These are phyloP conservation scores for Okamejei kenojei DNA, from an alignment of 2,797 vertebrate genomes.

Conservation along the genomic window DNA sequence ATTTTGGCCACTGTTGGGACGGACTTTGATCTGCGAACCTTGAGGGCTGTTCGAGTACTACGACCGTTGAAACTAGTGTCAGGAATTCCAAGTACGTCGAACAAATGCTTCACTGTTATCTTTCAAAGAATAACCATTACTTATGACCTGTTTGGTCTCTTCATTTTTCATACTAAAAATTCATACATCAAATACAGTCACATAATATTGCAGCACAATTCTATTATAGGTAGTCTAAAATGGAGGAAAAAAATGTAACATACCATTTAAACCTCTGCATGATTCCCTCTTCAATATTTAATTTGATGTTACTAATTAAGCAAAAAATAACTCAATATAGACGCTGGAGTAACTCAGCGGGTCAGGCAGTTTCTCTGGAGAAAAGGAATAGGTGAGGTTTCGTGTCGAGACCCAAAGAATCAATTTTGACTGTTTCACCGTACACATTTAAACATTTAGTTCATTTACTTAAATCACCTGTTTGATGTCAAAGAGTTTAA, in stretches of 20 bases:
- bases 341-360: no score
- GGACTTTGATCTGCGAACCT: slow-evolving; percentile 83
- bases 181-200: not conserved
- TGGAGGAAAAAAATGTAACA: not conserved
- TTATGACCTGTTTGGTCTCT: not conserved
- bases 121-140: not conserved
- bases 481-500: not conserved
- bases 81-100: slow-evolving; percentile 89
- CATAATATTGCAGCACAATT: not conserved
- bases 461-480: not conserved
- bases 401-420: no score
- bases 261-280: not conserved
- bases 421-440: not conserved
- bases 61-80: slow-evolving; percentile 92
- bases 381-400: no score
- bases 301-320: not conserved
- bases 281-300: not conserved
- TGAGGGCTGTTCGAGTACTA: slow-evolving; percentile 83
- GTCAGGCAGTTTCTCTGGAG: no score
- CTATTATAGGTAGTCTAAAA: not conserved
- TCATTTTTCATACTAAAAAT: not conserved
- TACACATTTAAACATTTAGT: not conserved
- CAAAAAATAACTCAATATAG: not conserved
- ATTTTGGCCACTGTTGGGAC: slow-evolving; percentile 86
- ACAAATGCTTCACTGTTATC: not conserved